A percentile compares a stretch with the other conserved stretches of the same genome.
Evolutionary conservation across 37 sponge, comb jelly and placozoan species (phyloP).

Genomic region (Dysidea cf. avara): DNA sequence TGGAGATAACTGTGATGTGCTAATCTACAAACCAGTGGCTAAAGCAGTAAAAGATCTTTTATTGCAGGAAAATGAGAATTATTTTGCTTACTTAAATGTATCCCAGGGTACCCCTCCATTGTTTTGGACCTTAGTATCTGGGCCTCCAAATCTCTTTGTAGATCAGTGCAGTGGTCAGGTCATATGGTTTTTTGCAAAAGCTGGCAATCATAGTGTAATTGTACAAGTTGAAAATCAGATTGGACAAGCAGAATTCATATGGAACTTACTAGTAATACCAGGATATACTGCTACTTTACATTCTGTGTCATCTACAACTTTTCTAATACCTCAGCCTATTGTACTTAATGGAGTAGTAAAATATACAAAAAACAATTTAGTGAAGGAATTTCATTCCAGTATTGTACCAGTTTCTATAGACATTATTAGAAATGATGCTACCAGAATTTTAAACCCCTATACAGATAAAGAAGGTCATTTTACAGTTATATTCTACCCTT

Average conservation of each 20-base stretch:
- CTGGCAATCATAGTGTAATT: constrained; percentile 30
- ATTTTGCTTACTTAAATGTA: not conserved
- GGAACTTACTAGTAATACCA: constrained; percentile 8
- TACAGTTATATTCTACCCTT: constrained; percentile 16
- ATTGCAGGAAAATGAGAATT: constrained; percentile 4
- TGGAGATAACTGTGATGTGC: constrained; percentile 19
- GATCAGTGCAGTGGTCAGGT: constrained; percentile 1
- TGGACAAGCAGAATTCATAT: not conserved
- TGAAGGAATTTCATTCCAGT: constrained; percentile 1
- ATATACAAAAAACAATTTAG: not conserved
- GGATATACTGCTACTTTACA: constrained; percentile 36
- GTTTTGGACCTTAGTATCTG: constrained; percentile 11
- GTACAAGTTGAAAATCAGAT: too few species aligned
- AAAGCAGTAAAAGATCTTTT: constrained; percentile 8
- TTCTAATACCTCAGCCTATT: constrained; percentile 8
- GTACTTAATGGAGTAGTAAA: constrained; percentile 6
- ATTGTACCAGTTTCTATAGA: constrained; percentile 36
- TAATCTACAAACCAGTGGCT: constrained; percentile 4
- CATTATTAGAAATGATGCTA: not conserved
- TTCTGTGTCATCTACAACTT: not conserved
- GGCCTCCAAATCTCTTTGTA: constrained; percentile 4
- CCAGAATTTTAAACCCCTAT: constrained; percentile 4
- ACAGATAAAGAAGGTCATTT: constrained; percentile 10
- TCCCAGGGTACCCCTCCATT: constrained; percentile 26
- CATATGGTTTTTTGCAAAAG: constrained; percentile 15